A percentile compares a stretch with the other conserved stretches of the same genome.
Conservation (phyloP, 2,113 vertebrate species). For the Syngnathus scovelli region DNA sequence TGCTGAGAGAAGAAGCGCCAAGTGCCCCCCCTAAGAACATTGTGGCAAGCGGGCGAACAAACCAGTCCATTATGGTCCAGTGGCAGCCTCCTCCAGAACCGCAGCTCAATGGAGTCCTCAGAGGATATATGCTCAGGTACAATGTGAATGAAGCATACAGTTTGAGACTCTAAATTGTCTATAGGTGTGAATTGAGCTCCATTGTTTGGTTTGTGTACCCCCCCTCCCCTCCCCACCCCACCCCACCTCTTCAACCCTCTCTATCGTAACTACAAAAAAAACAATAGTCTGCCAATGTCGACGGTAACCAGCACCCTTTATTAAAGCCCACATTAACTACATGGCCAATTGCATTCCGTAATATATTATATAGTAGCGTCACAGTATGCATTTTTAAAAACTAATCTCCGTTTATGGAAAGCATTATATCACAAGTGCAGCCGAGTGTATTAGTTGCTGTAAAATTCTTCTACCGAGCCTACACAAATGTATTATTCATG, state of each 20-base stretch:
- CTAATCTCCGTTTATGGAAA: background rate
- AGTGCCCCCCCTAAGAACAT: slow-evolving; percentile 93
- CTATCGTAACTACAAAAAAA: background rate
- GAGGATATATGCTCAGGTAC: slow-evolving; percentile 84
- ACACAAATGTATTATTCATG: slow-evolving; percentile 9
- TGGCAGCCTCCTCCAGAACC: slow-evolving; percentile 95
- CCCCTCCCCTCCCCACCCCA: too few relatives aligned
- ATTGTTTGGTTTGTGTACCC: background rate
- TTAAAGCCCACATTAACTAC: background rate
- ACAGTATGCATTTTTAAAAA: background rate
- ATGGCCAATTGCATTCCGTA: background rate
- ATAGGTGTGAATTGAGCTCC: background rate
- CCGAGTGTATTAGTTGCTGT: background rate
- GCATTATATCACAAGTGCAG: background rate
- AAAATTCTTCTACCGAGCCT: background rate
- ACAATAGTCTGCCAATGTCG: background rate
- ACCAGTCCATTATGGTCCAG: slow-evolving; percentile 98
- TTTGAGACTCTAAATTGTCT: background rate
- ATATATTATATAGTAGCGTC: background rate
- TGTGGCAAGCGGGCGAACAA: slow-evolving; percentile 91
- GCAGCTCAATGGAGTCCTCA: slow-evolving; percentile 87
- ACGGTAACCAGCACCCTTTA: background rate
- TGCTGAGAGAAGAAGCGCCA: slow-evolving; percentile 89
- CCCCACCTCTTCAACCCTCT: too few relatives aligned
- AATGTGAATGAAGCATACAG: too few relatives aligned